Conservation (phyloP, 2,888 invertebrate species). For the Patella depressa region DNA sequence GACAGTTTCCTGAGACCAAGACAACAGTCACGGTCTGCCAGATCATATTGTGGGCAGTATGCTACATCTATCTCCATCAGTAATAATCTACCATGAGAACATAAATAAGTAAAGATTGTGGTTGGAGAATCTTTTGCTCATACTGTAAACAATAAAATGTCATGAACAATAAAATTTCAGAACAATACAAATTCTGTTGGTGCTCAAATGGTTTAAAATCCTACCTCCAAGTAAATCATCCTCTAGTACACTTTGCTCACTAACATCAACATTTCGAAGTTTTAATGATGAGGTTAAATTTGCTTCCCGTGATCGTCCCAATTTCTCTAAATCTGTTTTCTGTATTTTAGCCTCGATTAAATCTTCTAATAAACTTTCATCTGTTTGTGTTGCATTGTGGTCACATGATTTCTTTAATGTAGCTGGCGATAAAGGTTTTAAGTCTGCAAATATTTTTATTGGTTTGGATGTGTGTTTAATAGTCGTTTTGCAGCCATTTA, state of each 20-base stretch:
- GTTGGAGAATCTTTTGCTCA: no score
- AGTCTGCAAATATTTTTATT: conserved; percentile 39
- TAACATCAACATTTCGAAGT: not conserved
- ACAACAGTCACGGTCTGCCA: not conserved
- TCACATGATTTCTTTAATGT: conserved; percentile 29
- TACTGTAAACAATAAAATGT: no score
- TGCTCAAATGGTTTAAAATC: no score
- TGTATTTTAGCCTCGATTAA: conserved; percentile 15
- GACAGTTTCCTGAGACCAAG: not conserved
- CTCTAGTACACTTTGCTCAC: not conserved
- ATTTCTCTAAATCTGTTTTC: conserved; percentile 51
- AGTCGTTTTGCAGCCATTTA: conserved; percentile 21
- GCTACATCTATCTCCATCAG: not conserved
- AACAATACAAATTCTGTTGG: no score
- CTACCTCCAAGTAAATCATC: not conserved
- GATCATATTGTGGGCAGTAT: conserved; percentile 12
- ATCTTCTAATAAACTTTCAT: conserved; percentile 15
- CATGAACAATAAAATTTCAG: no score
- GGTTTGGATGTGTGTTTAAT: conserved; percentile 34
- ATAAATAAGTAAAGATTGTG: no score
- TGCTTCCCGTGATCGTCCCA: conserved; percentile 56
- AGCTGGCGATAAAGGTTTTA: conserved; percentile 17
- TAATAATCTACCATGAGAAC: no score
- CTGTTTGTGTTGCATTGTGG: conserved; percentile 37
- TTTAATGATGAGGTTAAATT: conserved; percentile 15